phyloP scores from a whole-genome alignment of 1,140 invertebrate species.

The Bursaphelenchus mucronatus region DNA sequence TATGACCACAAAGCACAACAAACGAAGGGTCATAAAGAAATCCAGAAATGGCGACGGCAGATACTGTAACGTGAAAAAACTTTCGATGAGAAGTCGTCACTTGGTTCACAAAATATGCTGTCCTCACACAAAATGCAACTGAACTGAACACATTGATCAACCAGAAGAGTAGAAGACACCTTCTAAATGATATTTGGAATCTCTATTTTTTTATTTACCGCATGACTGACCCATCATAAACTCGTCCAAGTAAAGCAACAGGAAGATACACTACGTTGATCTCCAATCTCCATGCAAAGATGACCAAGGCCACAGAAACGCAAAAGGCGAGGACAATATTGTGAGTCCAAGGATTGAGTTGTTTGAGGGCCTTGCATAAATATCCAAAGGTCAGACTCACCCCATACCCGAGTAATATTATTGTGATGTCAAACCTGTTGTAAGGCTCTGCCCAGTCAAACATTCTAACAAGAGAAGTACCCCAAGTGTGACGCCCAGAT shows the following conservation, averaged over 20 bases:
- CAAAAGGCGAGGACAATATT: slow-evolving; percentile 6
- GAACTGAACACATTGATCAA: slow-evolving; percentile 37
- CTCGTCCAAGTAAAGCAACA: slow-evolving; percentile 23
- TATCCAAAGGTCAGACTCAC: too few relatives aligned
- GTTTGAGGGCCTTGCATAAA: too few relatives aligned
- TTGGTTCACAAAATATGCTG: slow-evolving; percentile 8
- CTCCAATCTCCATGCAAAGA: slow-evolving; percentile 28
- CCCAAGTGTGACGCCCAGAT: too few relatives aligned
- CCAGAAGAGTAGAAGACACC: slow-evolving; percentile 52
- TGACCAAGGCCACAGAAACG: slow-evolving; percentile 1
- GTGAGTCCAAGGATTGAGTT: too few relatives aligned
- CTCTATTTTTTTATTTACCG: slow-evolving; percentile 6
- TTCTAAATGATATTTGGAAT: slow-evolving; percentile 27
- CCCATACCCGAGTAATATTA: too few relatives aligned
- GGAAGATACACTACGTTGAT: slow-evolving; percentile 21
- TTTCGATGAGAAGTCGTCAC: slow-evolving; percentile 45
- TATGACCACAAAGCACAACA: slow-evolving; percentile 28
- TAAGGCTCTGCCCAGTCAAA: too few relatives aligned
- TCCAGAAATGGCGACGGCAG: slow-evolving; percentile 41
- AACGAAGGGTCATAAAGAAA: slow-evolving; percentile 45
- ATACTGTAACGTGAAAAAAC: slow-evolving; percentile 53
- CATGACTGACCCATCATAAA: slow-evolving; percentile 19
- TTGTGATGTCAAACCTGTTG: too few relatives aligned
- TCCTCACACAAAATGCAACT: slow-evolving; percentile 34
- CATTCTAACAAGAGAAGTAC: too few relatives aligned